phyloP scores from a whole-genome alignment of 2,888 invertebrate species.

The Phengaris arion region DNA sequence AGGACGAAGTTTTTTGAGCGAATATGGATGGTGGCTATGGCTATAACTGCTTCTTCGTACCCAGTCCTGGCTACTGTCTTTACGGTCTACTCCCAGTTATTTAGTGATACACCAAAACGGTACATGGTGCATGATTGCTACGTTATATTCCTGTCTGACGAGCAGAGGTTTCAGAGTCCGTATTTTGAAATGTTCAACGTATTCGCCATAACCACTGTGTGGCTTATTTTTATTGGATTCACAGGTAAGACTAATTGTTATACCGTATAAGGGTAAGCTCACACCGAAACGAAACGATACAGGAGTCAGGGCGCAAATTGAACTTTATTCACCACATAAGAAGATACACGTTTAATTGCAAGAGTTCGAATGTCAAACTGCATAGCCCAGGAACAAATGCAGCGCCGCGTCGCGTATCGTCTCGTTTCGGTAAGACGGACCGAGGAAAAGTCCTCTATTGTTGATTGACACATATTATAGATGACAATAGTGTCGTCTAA shows the following conservation, averaged over 20 bases:
- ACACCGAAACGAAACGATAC: neutral
- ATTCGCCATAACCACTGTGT: constrained; percentile 34
- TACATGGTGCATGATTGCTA: constrained; percentile 41
- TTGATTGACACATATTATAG: no score
- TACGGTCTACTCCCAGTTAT: constrained; percentile 36
- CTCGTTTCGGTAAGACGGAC: no score
- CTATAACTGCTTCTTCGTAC: constrained; percentile 32
- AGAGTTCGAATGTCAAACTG: no score
- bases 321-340: neutral
- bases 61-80: constrained; percentile 35
- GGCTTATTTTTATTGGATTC: constrained; percentile 37
- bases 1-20: constrained; percentile 37
- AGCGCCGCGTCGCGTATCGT: no score
- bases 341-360: no score
- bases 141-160: constrained; percentile 35
- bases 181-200: constrained; percentile 38
- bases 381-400: no score
- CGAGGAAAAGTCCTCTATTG: no score
- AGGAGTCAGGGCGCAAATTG: neutral
- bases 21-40: constrained; percentile 36
- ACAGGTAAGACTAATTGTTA: constrained; percentile 34
- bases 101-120: constrained; percentile 38
- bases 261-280: no score
- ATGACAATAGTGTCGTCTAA: no score
- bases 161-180: constrained; percentile 38